Evolutionary conservation across 2,888 invertebrate species (phyloP), one percentile per base, ranked within the genome.

Genomic region (Bunonema sp.): DNA sequence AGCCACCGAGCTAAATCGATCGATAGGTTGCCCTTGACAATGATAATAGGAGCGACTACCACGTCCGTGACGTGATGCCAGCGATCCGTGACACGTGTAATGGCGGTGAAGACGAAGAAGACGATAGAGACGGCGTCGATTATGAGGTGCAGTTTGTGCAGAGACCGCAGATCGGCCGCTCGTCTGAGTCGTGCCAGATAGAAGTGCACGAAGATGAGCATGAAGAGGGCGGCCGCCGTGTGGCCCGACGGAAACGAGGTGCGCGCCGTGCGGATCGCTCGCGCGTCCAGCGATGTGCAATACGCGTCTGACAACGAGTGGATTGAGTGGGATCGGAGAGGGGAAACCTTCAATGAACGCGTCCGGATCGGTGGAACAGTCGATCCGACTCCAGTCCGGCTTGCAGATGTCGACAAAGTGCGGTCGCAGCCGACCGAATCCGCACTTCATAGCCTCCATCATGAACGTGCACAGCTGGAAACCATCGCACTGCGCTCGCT

Each of bases 401-500:
- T 77, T 72, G 66, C 93, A 93, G 1, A 88, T 80, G 52, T 77
- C 77, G 65, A 86, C 78, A 74, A 91, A 93, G 73, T 93, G 88
- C 28, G 91, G 91, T 56, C 91, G 75, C 51, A 89, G 72, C 41
- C 89, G 78, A 33, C 91, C 91, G 49, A 89, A 79, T 10, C 81
- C 79, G 69, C 87, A 88, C 72, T 93, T 91, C 49, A 83, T 83
- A 49, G 87, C 78, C 69, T 91, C 88, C 3, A 88, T 87, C 43
- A 81, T 15, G 15, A 47, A 35, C 3, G 57, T 54, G 39, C n/a
- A n/a, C n/a, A n/a, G n/a, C n/a, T n/a, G n/a, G n/a, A n/a, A 2
- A 47, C 18, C 22, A 45, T 23, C 15, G 37, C 15, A 12, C n/a
- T 7, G 21, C 10, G 34, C 16, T 18, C 23, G 12, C 18, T 19